These are phyloP conservation scores for Rhyacichthys aspro DNA, from an alignment of 2,797 vertebrate species.

Conservation along the genomic window DNA sequence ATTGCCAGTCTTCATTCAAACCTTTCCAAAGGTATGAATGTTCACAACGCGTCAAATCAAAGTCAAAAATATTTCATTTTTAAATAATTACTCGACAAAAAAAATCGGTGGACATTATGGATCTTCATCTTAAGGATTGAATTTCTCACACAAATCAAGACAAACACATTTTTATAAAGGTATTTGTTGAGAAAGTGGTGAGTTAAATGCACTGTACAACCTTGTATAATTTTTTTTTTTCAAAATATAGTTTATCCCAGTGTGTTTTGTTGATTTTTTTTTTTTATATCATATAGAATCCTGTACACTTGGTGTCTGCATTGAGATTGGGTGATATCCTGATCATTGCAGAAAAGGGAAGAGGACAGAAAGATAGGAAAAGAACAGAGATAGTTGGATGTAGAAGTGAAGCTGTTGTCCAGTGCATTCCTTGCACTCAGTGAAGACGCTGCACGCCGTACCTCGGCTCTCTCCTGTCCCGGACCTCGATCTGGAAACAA, in stretches of 20 bases:
- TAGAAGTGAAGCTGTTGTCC: slow-evolving; percentile 29
- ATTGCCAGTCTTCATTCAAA: slow-evolving; percentile 38
- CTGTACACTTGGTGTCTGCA: slow-evolving; percentile 70
- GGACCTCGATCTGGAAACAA: slow-evolving; percentile 74
- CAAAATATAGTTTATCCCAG: slow-evolving; percentile 78
- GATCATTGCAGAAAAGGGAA: slow-evolving; percentile 59
- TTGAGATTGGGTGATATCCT: slow-evolving; percentile 69
- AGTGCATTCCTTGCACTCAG: slow-evolving; percentile 62
- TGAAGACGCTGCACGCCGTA: slow-evolving; percentile 75
- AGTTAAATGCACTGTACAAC: slow-evolving; percentile 75
- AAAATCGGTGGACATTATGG: slow-evolving; percentile 59
- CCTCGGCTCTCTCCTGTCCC: slow-evolving; percentile 74
- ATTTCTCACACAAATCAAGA: slow-evolving; percentile 66
- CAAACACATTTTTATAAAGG: slow-evolving; percentile 69
- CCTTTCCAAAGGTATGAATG: slow-evolving; percentile 43
- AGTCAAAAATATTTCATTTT: slow-evolving; percentile 29
- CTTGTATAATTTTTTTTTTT: slow-evolving; percentile 51
- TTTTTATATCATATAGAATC: slow-evolving; percentile 67
- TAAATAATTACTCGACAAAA: slow-evolving; percentile 14
- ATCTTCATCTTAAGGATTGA: slow-evolving; percentile 64
- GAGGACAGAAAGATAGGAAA: slow-evolving; percentile 1
- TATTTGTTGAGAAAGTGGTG: slow-evolving; percentile 65
- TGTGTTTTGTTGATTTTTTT: slow-evolving; percentile 42
- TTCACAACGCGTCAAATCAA: slow-evolving; percentile 51
- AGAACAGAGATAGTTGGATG: slow-evolving; percentile 1